Conservation (phyloP, 2,113 vertebrate genomes). For the Serinus canaria region DNA sequence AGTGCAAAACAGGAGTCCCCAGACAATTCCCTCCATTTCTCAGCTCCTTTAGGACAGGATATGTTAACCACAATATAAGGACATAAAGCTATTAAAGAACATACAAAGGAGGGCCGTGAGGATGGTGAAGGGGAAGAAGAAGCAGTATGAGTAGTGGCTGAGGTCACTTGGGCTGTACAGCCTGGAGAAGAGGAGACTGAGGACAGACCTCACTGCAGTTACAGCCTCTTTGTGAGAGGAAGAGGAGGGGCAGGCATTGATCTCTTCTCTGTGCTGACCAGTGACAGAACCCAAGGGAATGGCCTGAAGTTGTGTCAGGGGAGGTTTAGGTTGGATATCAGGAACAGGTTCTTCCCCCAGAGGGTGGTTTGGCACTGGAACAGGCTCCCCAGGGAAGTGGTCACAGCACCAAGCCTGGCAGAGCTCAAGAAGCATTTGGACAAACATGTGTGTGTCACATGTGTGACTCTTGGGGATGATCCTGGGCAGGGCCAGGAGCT, state of each 20-base stretch:
- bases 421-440: background rate
- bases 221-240: accelerated
- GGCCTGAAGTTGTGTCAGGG: background rate
- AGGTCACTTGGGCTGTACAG: background rate
- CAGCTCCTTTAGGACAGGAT: background rate
- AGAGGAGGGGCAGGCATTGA: background rate
- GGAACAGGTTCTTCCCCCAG: background rate
- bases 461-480: background rate
- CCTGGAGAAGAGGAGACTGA: background rate
- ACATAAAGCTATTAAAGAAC: background rate
- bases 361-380: background rate
- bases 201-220: background rate
- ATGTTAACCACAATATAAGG: background rate
- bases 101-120: background rate
- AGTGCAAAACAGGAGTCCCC: background rate
- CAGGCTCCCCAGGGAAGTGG: background rate
- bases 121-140: background rate
- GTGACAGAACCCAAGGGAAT: accelerated
- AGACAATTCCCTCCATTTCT: background rate
- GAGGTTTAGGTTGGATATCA: background rate
- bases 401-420: background rate
- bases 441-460: background rate
- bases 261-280: background rate
- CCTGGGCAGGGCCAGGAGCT: background rate
- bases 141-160: accelerated